Evolutionary conservation across 2,888 invertebrate genomes (phyloP).

Genomic region (Hydrotaea diabolus): DNA sequence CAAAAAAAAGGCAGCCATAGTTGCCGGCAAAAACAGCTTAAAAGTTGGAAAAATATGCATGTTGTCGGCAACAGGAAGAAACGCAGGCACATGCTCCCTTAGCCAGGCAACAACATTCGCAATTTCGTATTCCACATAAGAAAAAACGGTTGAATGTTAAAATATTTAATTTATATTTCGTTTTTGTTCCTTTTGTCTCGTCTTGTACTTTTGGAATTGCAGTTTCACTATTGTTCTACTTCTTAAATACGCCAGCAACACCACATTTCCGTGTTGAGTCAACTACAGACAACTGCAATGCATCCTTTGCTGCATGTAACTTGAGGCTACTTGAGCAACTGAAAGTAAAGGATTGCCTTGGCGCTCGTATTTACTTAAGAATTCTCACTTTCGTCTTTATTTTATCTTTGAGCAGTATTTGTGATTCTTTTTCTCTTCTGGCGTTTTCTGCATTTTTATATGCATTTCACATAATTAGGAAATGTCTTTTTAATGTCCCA

Average conservation of each 20-base stretch:
- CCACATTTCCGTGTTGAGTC: slow-evolving; percentile 8
- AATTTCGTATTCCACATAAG: neutral
- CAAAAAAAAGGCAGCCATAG: no score
- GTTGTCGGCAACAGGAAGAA: neutral
- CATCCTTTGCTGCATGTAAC: neutral
- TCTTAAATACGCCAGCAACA: neutral
- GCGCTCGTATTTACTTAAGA: slow-evolving; percentile 21
- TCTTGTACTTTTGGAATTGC: neutral
- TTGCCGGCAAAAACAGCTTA: neutral
- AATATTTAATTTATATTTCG: slow-evolving; percentile 24
- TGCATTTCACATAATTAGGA: slow-evolving; percentile 48
- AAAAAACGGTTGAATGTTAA: neutral
- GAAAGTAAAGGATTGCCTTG: slow-evolving; percentile 5
- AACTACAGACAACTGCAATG: slow-evolving; percentile 1
- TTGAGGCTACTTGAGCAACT: neutral
- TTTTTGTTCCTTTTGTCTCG: slow-evolving; percentile 23
- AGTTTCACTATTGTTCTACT: neutral
- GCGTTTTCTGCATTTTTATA: neutral
- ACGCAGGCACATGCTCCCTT: neutral
- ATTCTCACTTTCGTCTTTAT: slow-evolving; percentile 23
- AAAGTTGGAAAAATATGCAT: slow-evolving; percentile 27
- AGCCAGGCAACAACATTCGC: slow-evolving; percentile 2
- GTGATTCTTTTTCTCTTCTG: neutral
- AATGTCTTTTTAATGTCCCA: slow-evolving; percentile 56
- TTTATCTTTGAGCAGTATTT: slow-evolving; percentile 13